Evolutionary conservation across 23 tunicate species (phyloP).

Genomic region (Styela plicata): DNA sequence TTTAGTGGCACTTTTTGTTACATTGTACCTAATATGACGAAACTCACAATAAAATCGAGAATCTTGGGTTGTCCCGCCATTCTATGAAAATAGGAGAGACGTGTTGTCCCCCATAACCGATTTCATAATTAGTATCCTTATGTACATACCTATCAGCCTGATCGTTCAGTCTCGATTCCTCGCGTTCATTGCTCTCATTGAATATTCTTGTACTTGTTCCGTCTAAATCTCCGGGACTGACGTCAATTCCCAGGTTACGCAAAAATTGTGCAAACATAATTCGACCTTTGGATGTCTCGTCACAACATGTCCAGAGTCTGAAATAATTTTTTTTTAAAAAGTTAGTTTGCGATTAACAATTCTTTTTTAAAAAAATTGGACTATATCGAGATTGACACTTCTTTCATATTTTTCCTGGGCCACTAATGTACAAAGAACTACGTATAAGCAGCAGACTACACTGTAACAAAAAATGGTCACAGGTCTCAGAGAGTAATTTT

Average conservation of each 20-base stretch:
- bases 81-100: background rate
- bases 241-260: conserved; percentile 74
- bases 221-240: conserved; percentile 75
- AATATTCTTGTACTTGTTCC: conserved; percentile 81
- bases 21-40: background rate
- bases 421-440: no score
- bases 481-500: background rate
- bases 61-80: background rate
- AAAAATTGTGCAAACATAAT: conserved; percentile 58
- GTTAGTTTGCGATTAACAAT: no score
- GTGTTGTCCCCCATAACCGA: no score
- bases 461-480: no score
- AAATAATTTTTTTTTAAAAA: no score
- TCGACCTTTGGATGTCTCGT: conserved; percentile 35
- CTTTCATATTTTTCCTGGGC: no score
- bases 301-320: conserved; percentile 74
- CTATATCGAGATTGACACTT: no score
- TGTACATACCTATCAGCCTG: conserved; percentile 63
- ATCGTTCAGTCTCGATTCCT: conserved; percentile 48
- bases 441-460: no score
- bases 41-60: no score
- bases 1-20: background rate
- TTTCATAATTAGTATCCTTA: no score
- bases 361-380: no score
- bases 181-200: conserved; percentile 68